Evolutionary conservation across 2,797 vertebrate species (phyloP), one percentile per base, ranked within the genome.

Genomic region (Hephaestus fuliginosus): DNA sequence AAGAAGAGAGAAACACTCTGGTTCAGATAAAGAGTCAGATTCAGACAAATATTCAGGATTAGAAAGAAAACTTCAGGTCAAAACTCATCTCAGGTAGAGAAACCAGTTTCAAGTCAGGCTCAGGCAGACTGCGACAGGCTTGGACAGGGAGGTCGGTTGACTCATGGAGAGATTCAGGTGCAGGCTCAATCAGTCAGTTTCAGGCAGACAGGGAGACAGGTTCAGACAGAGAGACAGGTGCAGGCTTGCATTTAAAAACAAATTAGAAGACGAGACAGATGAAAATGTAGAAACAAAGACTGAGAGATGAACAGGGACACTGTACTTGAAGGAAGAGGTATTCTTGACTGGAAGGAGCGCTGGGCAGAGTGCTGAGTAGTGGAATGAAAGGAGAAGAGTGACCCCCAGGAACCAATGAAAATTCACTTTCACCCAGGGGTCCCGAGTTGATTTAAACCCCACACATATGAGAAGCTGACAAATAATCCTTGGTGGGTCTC

Each of bases 401-500:
- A 53, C 11, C 39, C 17, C 1, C 1, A 2, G 13, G 13, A 58
- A 36, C n/a, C 57, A 28, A 5, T n/a, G 2, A 15, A 75, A 52
- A 63, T 71, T 25, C 18, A n/a, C 30, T 70, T 63, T 6, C 3
- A 72, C 15, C 44, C 22, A 43, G 25, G 43, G 4, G 6, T 12
- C 44, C 22, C 8, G 18, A 53, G 55, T 61, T 30, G 15, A 78
- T 56, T 63, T 57, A 20, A 63, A 51, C 25, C 22, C 12, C 2
- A 25, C 66, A 79, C 7, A 36, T 36, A 36, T 36, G 33, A 46
- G 14, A 20, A 30, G 3, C 13, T 48, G 71, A 43, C 22, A 36
- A 52, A 30, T 67, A 9, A 71, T 61, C 22, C 48, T 63, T 48
- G 39, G n/a, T 49, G 17, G 22, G 33, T 44, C 56, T 66, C 33